Percentiles rank a stretch among this genome's conserved stretches.
phyloP scores from a whole-genome alignment of 35 echinoderm and acorn worm genomes.

The Heliocidaris tuberculata region DNA sequence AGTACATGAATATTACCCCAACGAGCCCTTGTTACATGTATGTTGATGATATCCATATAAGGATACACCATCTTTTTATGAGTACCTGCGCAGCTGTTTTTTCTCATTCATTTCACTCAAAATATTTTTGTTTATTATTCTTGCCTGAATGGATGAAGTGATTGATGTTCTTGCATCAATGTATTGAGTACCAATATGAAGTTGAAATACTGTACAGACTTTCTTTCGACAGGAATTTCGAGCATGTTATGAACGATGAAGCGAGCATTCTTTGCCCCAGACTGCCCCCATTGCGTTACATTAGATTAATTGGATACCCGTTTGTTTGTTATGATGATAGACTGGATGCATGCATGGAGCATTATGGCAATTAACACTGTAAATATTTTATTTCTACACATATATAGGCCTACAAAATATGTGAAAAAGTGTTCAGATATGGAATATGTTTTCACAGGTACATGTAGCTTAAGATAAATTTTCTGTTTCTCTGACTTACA shows the following conservation, averaged over 20 bases:
- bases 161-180: not conserved
- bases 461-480: too few relatives aligned
- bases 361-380: not conserved
- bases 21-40: not conserved
- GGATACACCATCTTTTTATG: not conserved
- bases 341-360: not conserved
- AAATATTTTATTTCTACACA: too few relatives aligned
- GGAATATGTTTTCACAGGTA: too few relatives aligned
- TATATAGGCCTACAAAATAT: too few relatives aligned
- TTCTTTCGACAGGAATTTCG: not conserved
- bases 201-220: not conserved
- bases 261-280: not conserved
- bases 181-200: not conserved
- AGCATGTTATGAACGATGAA: not conserved
- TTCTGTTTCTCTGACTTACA: too few relatives aligned
- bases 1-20: too few relatives aligned
- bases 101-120: not conserved
- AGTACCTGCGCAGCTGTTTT: not conserved
- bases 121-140: not conserved
- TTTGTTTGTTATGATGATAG: not conserved
- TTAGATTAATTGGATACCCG: not conserved
- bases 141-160: not conserved
- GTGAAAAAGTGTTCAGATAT: too few relatives aligned
- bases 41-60: not conserved
- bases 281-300: conserved; percentile 14